Base-by-base conservation (phyloP, 2,888 invertebrate genomes). In the Trichopoda pennipes region DNA sequence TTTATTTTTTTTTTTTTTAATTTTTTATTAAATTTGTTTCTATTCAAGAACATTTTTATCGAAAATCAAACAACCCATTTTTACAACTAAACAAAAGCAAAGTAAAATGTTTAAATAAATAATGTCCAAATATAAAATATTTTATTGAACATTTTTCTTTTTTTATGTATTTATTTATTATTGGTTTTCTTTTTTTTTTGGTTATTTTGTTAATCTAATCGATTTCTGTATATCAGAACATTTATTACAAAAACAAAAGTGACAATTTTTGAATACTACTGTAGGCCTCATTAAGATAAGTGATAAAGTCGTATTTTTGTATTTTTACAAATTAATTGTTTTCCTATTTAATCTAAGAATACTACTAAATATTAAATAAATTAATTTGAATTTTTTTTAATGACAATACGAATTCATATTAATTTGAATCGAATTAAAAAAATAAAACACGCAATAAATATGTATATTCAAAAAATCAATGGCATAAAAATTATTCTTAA, bases 11-110 rank as follows among this genome's bases (percentile, higher is more conserved):
- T 64, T 69, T 60, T 49, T 38, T 44, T n/a, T n/a, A 44, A 44
- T 16, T 61, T 70, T 70, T 70, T 66, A 32, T 66, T 49, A 58
- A 70, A 32, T 75, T 82, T 72, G 70, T 70, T 69, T 82, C 74
- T 81, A 81, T 81, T 78, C 81, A 23, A 42, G 17, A 61, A 74
- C 75, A 82, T 79, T 66, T 79, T 79, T 78, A 70, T 70, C 74
- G n/a, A 47, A 68, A 51, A 60, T 38, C 53, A 82, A 73, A 68
- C 63, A 58, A 53, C 44, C 23, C n/a, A 53, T 47, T 53, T 47
- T 53, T 61, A 64, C 10, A 17, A 12, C 53, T 38, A 12, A 38
- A 38, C 12, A 38, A 38, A 12, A 38, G 38, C 12, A 38, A 38
- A 38, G 38, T 12, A 38, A 38, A 38, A 38, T 12, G 12, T 35